A percentile compares a stretch with the other conserved stretches of the same genome.
These are phyloP conservation scores for Cataglyphis hispanica DNA, from an alignment of 1,140 invertebrate genomes.

Conservation along the genomic window DNA sequence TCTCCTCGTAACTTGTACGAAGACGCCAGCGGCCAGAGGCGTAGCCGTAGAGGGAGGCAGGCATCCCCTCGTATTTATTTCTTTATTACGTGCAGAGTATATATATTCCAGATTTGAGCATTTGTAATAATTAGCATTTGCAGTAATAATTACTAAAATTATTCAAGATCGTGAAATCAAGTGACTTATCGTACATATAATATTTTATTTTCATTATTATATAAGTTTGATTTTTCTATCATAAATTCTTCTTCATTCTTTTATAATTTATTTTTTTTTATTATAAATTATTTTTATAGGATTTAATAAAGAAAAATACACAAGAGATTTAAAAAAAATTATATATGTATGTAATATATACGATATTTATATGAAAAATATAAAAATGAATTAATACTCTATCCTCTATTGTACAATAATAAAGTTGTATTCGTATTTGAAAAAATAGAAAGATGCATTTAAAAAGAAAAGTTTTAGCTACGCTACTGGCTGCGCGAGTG, in stretches of 20 bases:
- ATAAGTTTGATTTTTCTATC: not conserved
- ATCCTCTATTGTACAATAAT: not conserved
- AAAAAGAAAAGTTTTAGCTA: constrained; percentile 6
- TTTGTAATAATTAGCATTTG: not conserved
- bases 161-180: not conserved
- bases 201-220: constrained; percentile 8
- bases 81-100: not conserved
- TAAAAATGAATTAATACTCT: not conserved
- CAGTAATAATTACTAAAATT: not conserved
- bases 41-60: not conserved
- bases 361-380: not conserved
- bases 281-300: not conserved
- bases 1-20: constrained; percentile 47
- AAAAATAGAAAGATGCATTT: not conserved
- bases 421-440: not conserved
- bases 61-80: not conserved
- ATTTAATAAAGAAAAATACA: not conserved
- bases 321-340: not conserved
- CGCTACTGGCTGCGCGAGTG: constrained; percentile 1
- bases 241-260: not conserved
- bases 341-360: not conserved
- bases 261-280: not conserved
- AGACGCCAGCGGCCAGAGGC: constrained; percentile 36
- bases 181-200: not conserved
- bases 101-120: too few species aligned